Conservation (phyloP, 2,113 vertebrate genomes). For the Phylloscopus whistleri region DNA sequence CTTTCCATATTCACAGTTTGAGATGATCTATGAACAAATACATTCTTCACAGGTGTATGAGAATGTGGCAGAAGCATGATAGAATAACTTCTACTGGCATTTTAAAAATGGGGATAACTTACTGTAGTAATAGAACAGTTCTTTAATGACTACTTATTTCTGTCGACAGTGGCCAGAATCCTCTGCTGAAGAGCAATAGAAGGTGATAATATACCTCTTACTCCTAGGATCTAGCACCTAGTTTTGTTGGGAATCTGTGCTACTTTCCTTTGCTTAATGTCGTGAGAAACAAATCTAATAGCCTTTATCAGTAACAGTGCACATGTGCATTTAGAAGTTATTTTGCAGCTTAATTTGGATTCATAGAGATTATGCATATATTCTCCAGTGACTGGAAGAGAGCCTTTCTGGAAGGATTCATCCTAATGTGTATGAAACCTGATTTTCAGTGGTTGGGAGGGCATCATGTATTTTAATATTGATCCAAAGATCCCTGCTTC, state of each 20-base stretch:
- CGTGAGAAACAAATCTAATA: constrained; percentile 60
- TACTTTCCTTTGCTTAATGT: constrained; percentile 28
- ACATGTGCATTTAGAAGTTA: background rate
- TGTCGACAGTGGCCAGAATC: constrained; percentile 82
- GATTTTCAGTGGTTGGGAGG: background rate
- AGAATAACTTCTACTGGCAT: background rate
- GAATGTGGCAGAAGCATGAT: background rate
- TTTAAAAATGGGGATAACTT: background rate
- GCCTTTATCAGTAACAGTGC: constrained; percentile 59
- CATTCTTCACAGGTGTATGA: background rate
- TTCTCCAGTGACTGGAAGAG: background rate
- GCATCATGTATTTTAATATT: background rate
- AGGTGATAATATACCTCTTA: constrained; percentile 79
- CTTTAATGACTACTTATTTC: constrained; percentile 76
- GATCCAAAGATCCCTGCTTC: background rate
- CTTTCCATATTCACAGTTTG: background rate
- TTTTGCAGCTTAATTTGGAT: background rate
- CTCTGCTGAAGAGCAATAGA: constrained; percentile 82
- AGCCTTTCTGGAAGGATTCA: background rate
- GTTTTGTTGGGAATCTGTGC: constrained; percentile 58
- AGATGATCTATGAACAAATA: background rate
- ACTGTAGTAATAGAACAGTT: background rate
- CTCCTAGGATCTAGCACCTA: constrained; percentile 69
- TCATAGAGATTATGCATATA: background rate
- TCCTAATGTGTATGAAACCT: background rate